These are phyloP conservation scores for Ophthalmotilapia sp. DNA, from an alignment of 2,113 vertebrate genomes.

Conservation along the genomic window DNA sequence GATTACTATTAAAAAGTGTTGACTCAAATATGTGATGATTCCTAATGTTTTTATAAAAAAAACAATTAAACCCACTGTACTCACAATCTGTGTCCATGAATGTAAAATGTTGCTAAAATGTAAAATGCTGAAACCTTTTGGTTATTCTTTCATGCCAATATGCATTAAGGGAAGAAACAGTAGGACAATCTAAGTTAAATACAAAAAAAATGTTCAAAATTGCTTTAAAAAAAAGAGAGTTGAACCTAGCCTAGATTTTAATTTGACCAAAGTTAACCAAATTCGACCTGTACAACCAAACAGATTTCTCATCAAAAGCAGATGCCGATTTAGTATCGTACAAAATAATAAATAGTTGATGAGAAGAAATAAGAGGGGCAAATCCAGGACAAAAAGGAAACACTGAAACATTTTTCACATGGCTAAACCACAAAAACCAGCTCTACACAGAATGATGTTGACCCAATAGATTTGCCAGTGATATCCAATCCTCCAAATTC, in stretches of 20 bases:
- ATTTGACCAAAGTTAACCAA: neutral
- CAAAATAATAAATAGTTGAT: neutral
- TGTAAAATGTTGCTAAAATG: neutral
- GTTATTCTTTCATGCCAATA: accelerated
- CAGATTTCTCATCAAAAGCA: neutral
- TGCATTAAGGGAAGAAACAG: accelerated
- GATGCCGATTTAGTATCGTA: accelerated
- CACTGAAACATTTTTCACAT: neutral
- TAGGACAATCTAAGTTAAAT: neutral
- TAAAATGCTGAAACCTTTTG: neutral
- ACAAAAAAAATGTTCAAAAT: neutral
- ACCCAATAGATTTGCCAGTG: neutral
- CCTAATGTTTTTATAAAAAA: neutral
- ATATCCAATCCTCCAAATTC: neutral
- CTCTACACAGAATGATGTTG: neutral
- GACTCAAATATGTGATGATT: neutral
- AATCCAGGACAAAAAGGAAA: neutral
- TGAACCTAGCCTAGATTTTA: neutral
- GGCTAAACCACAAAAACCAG: accelerated
- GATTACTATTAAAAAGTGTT: neutral
- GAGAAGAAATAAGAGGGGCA: neutral
- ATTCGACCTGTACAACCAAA: neutral
- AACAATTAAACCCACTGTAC: neutral
- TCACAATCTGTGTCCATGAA: neutral
- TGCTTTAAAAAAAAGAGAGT: neutral